Percentiles rank a stretch among this genome's conserved stretches.
Evolutionary conservation across 1,140 invertebrate species (phyloP).

Genomic region (Triops longicaudatus): DNA sequence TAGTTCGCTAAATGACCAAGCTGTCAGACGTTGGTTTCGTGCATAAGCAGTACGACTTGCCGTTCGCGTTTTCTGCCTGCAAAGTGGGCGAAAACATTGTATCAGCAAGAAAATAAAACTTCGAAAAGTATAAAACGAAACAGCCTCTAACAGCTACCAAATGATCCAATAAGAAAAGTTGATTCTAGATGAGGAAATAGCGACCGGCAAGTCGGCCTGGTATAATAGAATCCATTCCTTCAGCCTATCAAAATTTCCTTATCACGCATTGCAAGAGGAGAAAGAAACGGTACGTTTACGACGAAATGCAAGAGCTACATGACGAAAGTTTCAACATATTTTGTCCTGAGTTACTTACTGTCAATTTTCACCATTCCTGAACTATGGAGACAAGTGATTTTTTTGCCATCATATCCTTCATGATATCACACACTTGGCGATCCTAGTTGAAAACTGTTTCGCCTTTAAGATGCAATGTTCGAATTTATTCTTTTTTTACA

Average conservation of each 20-base stretch:
- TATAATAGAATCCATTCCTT: neutral
- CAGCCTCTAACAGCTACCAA: neutral
- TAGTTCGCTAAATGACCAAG: neutral
- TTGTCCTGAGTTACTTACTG: too few relatives aligned
- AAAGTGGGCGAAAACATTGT: neutral
- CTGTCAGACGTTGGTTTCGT: slow-evolving; percentile 10
- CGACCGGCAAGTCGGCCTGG: slow-evolving; percentile 7
- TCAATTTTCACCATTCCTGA: too few relatives aligned
- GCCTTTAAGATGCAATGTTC: too few relatives aligned
- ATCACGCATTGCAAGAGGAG: neutral
- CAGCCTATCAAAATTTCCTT: neutral
- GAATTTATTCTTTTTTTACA: too few relatives aligned
- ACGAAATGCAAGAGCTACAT: too few relatives aligned
- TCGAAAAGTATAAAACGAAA: neutral
- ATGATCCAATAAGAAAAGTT: neutral
- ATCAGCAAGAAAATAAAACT: neutral
- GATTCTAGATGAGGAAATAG: neutral
- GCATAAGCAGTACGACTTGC: slow-evolving; percentile 10
- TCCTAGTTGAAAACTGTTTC: too few relatives aligned
- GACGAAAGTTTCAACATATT: too few relatives aligned
- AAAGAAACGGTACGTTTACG: neutral
- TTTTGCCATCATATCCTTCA: too few relatives aligned
- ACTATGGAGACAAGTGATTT: too few relatives aligned
- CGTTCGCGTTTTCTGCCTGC: slow-evolving; percentile 5
- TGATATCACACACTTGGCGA: too few relatives aligned